A percentile compares a stretch with the other conserved stretches of the same genome.
These are phyloP conservation scores for Buathra laborator DNA, from an alignment of 2,888 invertebrate genomes.

Conservation along the genomic window DNA sequence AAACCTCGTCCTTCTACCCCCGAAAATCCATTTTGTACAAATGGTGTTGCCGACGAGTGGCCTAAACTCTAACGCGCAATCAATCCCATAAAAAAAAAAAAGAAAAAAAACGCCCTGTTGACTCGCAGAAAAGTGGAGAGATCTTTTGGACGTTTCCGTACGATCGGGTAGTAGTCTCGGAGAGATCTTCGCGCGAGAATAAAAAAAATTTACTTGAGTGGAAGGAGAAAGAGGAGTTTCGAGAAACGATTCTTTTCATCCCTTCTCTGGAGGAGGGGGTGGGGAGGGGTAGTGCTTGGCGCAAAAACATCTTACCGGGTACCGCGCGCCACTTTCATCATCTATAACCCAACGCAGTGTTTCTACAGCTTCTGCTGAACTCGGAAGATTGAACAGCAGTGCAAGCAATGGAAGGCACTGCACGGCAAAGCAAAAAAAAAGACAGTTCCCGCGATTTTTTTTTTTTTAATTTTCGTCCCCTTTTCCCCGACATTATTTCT, in stretches of 20 bases:
- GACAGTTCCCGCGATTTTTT: not conserved
- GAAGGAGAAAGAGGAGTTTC: not conserved
- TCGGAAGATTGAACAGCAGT: conserved; percentile 44
- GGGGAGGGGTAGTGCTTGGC: not conserved
- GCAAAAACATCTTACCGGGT: no score
- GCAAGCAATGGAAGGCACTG: not conserved
- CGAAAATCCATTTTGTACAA: conserved; percentile 44
- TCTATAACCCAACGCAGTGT: conserved; percentile 45
- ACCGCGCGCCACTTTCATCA: conserved; percentile 67
- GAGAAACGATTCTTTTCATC: conserved; percentile 21
- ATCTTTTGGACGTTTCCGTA: conserved; percentile 23
- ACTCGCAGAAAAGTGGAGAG: not conserved
- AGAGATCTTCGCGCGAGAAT: conserved; percentile 18
- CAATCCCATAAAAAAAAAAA: conserved; percentile 31
- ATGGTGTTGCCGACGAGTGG: conserved; percentile 18
- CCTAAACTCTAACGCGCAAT: conserved; percentile 44
- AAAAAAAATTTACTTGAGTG: not conserved
- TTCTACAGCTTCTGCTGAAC: conserved; percentile 6
- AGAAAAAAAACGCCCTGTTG: not conserved
- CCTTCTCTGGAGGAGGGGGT: conserved; percentile 57
- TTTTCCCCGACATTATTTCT: conserved; percentile 1
- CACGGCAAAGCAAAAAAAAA: conserved; percentile 13
- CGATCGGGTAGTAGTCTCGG: not conserved
- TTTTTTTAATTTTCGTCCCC: not conserved
- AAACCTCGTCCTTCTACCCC: not conserved